Evolutionary conservation across 2,113 vertebrate species (phyloP).

Genomic region (Mustela nigripes): DNA sequence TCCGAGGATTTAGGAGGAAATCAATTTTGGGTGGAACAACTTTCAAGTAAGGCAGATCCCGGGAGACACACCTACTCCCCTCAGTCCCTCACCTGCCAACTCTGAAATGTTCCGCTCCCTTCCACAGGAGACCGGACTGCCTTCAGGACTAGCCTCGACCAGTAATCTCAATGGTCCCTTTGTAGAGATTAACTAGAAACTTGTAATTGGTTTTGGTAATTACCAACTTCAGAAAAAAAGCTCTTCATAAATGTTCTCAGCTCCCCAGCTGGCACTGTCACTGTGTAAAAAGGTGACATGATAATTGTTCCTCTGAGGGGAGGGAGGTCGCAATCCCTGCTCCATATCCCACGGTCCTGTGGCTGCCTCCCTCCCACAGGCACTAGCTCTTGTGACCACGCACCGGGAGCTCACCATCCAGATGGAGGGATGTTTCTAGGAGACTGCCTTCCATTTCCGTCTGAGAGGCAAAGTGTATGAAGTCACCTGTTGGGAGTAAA

Average conservation of each 20-base stretch:
- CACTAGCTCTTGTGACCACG: accelerated
- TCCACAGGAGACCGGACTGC: background rate
- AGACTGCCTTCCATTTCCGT: background rate
- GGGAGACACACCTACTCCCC: background rate
- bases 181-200: background rate
- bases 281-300: background rate
- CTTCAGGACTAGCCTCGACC: background rate
- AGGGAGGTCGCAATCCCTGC: background rate
- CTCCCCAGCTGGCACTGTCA: background rate
- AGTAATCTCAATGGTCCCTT: no score
- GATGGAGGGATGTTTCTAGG: background rate
- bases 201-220: background rate
- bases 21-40: background rate
- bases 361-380: background rate
- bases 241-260: background rate
- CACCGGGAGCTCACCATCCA: background rate
- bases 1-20: background rate
- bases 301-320: background rate
- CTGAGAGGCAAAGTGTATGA: background rate
- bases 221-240: background rate
- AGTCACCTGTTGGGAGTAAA: background rate
- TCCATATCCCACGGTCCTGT: background rate
- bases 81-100: background rate
- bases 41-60: background rate
- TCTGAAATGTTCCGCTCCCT: background rate